Base-by-base conservation (phyloP, 1,140 invertebrate species). In the Brachionus plicatilis region DNA sequence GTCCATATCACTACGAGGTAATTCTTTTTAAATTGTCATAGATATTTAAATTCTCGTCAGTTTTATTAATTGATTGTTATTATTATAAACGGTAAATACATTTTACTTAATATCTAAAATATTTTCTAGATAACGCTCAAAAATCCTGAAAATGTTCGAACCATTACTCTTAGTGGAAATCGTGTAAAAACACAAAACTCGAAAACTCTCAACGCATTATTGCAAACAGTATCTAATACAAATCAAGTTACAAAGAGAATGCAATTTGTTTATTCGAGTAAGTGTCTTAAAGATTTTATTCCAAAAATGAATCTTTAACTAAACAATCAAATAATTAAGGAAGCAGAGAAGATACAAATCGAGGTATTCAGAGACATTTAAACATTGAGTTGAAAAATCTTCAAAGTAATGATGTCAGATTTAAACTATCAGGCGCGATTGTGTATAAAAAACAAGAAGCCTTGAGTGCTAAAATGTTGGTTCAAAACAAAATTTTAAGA, bases 71-170 rank as follows among this genome's bases (percentile, higher is more conserved):
- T 37, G 6, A 37, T 37, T 37, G 0, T 37, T 37, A 37, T 2
- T 37, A 0, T 37, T 37, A 5, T 37, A 37, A 37, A 37, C 7
- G 5, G 7, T 7, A 37, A 37, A 37, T 37, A 37, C 33, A 0
- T 7, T 37, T 7, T 4, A 3, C 17, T 53, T 1, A 53, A 1
- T 53, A n/a, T 53, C 2, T 53, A 0, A n/a, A n/a, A 6, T 53
- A 11, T 7, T 17, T 37, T 53, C 14, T 17, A 53, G 17, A 53
- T 53, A 14, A 3, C 17, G 7, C 41, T 82, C 1, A 82, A 68
- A 82, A 82, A 82, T 82, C 79, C 79, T 12, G 79, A 82, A 65
- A 33, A 65, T 20, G 20, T 82, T 12, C 53, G 60, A 65, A 41
- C 50, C 27, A 11, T 82, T 11, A 47, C 11, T 27, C 17, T 76